These are phyloP conservation scores for Rosalia funebris DNA, from an alignment of 2,888 invertebrate species.

Conservation along the genomic window DNA sequence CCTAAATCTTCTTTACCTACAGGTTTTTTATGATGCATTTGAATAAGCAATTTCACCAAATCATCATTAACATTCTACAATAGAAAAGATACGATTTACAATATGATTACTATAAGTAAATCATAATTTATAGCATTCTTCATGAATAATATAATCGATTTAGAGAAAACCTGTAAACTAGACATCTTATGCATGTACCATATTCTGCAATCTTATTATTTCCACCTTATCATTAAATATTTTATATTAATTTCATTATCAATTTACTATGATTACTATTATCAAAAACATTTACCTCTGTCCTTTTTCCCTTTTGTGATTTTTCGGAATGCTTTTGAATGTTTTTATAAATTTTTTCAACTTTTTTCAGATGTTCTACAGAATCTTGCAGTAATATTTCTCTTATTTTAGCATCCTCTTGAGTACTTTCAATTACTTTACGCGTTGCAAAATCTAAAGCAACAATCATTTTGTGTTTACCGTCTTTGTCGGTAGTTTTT, in stretches of 20 bases:
- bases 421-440: constrained; percentile 54
- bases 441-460: constrained; percentile 61
- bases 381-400: constrained; percentile 52
- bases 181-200: too few relatives aligned
- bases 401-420: constrained; percentile 53
- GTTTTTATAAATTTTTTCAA: constrained; percentile 52
- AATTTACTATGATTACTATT: too few relatives aligned
- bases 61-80: constrained; percentile 52
- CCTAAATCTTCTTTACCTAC: constrained; percentile 49
- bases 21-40: constrained; percentile 57
- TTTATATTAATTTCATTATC: too few relatives aligned
- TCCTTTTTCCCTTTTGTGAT: constrained; percentile 23
- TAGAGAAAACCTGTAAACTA: too few relatives aligned
- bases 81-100: not conserved
- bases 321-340: constrained; percentile 48
- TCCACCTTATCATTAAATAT: too few relatives aligned
- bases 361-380: constrained; percentile 54
- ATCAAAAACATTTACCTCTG: not conserved
- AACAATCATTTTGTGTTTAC: constrained; percentile 57
- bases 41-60: constrained; percentile 53
- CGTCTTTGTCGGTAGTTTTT: constrained; percentile 65
- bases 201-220: too few relatives aligned
- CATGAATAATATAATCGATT: too few relatives aligned
- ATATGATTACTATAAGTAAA: too few relatives aligned
- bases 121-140: too few relatives aligned